A percentile compares a stretch with the other conserved stretches of the same genome.
Conservation (phyloP, 2,113 vertebrate species). For the Upupa epops region DNA sequence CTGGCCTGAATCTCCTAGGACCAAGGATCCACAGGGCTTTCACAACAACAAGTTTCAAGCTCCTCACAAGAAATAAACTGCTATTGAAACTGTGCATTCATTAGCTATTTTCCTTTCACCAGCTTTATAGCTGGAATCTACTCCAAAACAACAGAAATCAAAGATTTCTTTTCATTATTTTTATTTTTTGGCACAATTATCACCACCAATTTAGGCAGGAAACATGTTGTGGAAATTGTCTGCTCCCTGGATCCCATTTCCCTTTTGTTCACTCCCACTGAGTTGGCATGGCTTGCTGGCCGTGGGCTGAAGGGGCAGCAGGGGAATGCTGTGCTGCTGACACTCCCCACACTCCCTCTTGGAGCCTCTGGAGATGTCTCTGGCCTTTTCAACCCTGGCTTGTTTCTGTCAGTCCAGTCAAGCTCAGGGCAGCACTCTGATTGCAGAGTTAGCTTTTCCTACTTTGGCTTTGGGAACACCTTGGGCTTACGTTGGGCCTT, state of each 20-base stretch:
- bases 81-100: not conserved
- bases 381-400: constrained; percentile 47
- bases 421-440: not conserved
- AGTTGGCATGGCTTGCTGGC: not conserved
- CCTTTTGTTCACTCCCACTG: constrained; percentile 30
- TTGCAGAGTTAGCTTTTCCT: not conserved
- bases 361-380: not conserved
- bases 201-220: not conserved
- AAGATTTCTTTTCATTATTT: not conserved
- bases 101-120: constrained; percentile 14
- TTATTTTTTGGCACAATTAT: constrained; percentile 26
- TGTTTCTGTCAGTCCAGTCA: not conserved
- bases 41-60: not conserved
- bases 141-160: constrained; percentile 19
- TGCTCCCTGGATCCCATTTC: constrained; percentile 26
- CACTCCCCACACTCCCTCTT: constrained; percentile 6
- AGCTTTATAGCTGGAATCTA: not conserved
- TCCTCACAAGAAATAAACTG: constrained; percentile 17
- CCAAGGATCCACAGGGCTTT: not conserved
- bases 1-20: not conserved
- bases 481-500: not conserved
- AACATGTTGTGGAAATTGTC: constrained; percentile 34
- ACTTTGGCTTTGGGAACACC: not conserved
- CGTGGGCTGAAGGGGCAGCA: not conserved
- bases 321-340: rapidly evolving